These are phyloP conservation scores for Holothuria leucospilota DNA, from an alignment of 53 echinoderm and acorn worm species.

Conservation along the genomic window DNA sequence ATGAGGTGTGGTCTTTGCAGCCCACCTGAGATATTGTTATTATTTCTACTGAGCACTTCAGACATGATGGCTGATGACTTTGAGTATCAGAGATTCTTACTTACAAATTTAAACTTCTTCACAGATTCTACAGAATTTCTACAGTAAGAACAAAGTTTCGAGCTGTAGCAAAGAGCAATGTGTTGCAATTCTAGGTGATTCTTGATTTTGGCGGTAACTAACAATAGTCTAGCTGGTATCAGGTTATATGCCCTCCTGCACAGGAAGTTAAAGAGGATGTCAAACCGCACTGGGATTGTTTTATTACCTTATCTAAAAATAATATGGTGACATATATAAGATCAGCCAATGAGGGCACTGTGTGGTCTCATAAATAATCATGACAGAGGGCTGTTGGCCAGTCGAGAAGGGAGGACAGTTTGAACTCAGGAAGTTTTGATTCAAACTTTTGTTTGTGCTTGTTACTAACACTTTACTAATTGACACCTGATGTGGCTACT, in stretches of 20 bases:
- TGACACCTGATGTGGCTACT: background rate
- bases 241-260: background rate
- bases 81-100: too few species aligned
- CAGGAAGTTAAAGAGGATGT: constrained; percentile 13
- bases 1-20: too few species aligned
- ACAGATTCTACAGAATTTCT: too few species aligned
- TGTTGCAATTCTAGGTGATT: background rate
- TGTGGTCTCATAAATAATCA: constrained; percentile 30
- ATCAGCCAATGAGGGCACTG: background rate
- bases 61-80: background rate
- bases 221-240: background rate
- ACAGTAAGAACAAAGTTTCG: too few species aligned
- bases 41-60: constrained; percentile 8
- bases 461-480: background rate
- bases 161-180: background rate
- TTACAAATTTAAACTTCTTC: too few species aligned
- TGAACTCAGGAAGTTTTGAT: constrained; percentile 17
- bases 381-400: background rate
- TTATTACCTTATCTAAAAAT: background rate
- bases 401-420: background rate
- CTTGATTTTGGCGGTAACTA: constrained; percentile 20
- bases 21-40: constrained; percentile 20
- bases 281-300: background rate
- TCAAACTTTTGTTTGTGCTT: background rate
- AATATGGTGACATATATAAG: background rate